Evolutionary conservation across 2,888 invertebrate species (phyloP).

Genomic region (Oligia latruncula): DNA sequence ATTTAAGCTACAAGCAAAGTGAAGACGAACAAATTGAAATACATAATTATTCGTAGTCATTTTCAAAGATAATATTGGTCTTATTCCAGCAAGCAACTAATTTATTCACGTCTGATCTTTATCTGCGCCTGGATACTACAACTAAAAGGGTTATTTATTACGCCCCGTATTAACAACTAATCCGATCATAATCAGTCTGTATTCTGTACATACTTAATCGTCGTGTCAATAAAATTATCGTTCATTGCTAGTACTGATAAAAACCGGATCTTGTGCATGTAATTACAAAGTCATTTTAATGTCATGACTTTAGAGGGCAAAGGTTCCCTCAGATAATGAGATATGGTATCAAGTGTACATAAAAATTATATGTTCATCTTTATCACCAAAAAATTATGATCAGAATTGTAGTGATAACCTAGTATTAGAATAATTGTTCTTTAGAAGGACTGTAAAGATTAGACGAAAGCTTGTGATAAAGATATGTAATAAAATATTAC

Average conservation of each 20-base stretch:
- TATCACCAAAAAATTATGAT: slow-evolving; percentile 1
- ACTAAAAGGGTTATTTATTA: slow-evolving; percentile 18
- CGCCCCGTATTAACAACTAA: slow-evolving; percentile 15
- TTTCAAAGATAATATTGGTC: neutral
- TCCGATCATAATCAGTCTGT: slow-evolving; percentile 32
- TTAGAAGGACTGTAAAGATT: slow-evolving; percentile 15
- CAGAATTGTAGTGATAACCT: slow-evolving; percentile 15
- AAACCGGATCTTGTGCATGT: slow-evolving; percentile 56
- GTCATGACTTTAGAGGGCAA: slow-evolving; percentile 39
- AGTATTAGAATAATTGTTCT: slow-evolving; percentile 2
- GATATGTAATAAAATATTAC: slow-evolving; percentile 26
- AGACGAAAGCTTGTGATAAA: slow-evolving; percentile 43
- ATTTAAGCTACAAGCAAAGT: neutral
- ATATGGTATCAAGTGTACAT: slow-evolving; percentile 26
- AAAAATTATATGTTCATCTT: slow-evolving; percentile 13
- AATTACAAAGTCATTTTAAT: slow-evolving; percentile 56
- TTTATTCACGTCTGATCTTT: slow-evolving; percentile 1
- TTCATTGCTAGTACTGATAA: slow-evolving; percentile 53
- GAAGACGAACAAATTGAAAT: neutral
- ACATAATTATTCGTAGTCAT: neutral
- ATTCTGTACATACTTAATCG: slow-evolving; percentile 34
- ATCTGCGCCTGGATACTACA: slow-evolving; percentile 31
- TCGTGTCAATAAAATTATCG: slow-evolving; percentile 55
- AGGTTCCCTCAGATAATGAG: slow-evolving; percentile 40
- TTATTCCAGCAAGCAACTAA: neutral